These are phyloP conservation scores for Xerus rutilus DNA, from an alignment of 2,797 vertebrate genomes.

Conservation along the genomic window DNA sequence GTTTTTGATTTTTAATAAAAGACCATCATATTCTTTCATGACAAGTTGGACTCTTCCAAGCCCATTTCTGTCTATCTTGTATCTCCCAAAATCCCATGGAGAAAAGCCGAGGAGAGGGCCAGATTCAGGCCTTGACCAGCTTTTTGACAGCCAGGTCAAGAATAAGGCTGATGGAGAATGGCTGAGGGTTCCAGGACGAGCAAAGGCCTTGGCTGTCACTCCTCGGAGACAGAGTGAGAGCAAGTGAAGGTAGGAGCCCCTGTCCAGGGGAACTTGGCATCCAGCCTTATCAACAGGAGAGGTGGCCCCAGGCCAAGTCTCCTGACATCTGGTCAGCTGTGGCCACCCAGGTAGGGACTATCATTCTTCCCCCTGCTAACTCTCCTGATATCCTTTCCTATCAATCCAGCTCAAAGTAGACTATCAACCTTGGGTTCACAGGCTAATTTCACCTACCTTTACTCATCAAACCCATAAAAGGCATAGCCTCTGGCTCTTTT, in stretches of 20 bases:
- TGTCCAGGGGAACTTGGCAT: background rate
- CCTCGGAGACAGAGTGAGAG: background rate
- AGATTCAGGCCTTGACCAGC: background rate
- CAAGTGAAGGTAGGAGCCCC: too few relatives aligned
- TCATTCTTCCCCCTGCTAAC: too few relatives aligned
- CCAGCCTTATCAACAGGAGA: background rate
- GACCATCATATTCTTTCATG: background rate
- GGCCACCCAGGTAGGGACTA: too few relatives aligned
- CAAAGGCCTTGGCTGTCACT: background rate
- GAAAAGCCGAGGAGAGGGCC: background rate
- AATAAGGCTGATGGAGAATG: too few relatives aligned
- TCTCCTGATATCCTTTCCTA: background rate
- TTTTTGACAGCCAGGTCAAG: too few relatives aligned
- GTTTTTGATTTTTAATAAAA: background rate
- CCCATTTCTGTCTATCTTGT: background rate
- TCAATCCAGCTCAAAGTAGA: background rate
- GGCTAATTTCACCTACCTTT: background rate
- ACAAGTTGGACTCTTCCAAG: background rate
- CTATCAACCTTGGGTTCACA: background rate
- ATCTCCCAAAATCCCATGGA: background rate
- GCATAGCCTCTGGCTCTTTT: background rate
- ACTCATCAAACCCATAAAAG: constrained; percentile 1
- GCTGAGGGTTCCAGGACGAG: background rate
- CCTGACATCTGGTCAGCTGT: background rate
- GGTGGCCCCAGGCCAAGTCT: background rate